Evolutionary conservation across 2,113 vertebrate species (phyloP), one percentile per base, ranked within the genome.

Genomic region (Otocyon megalotis): DNA sequence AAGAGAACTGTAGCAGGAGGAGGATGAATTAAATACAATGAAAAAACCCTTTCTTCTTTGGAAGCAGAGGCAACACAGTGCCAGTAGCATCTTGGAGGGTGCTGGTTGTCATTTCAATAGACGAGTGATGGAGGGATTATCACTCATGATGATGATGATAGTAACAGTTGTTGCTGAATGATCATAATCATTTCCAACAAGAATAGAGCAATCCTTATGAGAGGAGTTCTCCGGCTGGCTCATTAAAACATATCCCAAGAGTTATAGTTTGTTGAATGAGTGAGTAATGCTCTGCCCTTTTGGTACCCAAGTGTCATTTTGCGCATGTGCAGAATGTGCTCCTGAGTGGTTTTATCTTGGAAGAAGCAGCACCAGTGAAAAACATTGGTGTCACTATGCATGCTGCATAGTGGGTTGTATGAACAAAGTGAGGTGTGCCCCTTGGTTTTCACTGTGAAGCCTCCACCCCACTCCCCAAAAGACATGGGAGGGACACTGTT

Each of bases 41-140:
- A 2, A 9, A 17, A 50, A 77, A 50, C 14, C 35, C 28, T 35
- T 48, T 63, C 20, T 71, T 19, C 77, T 85, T n/a, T 85, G 63
- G 54, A 88, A 76, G 86, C 43, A 50, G 56, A 91, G 90, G 63
- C 43, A 58, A 37, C 32, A 43, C 28, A 35, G 67, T 63, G 65
- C 74, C 74, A 53, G 58, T n/a, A 87, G 14, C 58, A 37, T 60
- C 79, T 60, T 90, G 69, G 91, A 93, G 72, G 81, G 87, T 81
- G 48, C 63, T 86, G 32, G 32, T 50, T 91, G 62, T 87, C 74
- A 53, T 93, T 74, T 85, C 16, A 54, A 56, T 35, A 17, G 37
- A 63, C 67, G 26, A 50, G 58, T 28, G 48, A 22, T 32, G 90
- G 56, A 74, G 32, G 69, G 43, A 56, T 43, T 22, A 6, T 82